Conservation (phyloP, 2,113 vertebrate genomes). For the Oncorhynchus tshawytscha region DNA sequence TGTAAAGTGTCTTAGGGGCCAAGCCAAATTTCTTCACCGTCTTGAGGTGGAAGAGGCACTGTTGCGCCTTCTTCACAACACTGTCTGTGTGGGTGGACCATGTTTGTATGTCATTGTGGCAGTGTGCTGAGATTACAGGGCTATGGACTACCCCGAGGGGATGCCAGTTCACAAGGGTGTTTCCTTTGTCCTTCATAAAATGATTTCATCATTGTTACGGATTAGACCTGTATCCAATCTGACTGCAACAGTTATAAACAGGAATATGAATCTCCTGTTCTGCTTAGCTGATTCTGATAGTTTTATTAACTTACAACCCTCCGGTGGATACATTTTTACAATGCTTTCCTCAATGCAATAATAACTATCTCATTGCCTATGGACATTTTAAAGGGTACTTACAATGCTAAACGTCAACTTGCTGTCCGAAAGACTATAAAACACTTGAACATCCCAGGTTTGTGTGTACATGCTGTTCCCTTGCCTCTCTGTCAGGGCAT, state of each 20-base stretch:
- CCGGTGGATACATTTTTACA: not conserved
- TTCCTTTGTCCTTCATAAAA: slow-evolving; percentile 31
- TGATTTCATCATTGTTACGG: slow-evolving; percentile 21
- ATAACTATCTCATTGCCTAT: not conserved
- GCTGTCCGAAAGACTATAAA: not conserved
- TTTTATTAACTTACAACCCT: not conserved
- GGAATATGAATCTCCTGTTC: not conserved
- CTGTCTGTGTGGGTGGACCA: too few species aligned
- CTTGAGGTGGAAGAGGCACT: too few species aligned
- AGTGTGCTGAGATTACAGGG: not conserved
- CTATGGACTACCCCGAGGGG: slow-evolving; percentile 29
- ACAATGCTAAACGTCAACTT: not conserved
- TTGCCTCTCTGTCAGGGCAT: slow-evolving; percentile 4
- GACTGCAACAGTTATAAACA: not conserved
- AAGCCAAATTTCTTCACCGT: too few species aligned
- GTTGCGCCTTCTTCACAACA: too few species aligned
- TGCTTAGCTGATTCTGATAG: not conserved
- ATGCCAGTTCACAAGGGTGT: not conserved
- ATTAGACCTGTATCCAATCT: not conserved
- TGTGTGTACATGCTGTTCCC: not conserved
- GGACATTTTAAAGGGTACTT: not conserved
- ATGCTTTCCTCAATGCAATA: not conserved
- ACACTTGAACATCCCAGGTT: not conserved
- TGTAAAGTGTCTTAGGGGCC: too few species aligned
- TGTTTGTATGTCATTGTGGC: not conserved